phyloP scores from a whole-genome alignment of 2,888 invertebrate genomes.

The Germaria angustata region DNA sequence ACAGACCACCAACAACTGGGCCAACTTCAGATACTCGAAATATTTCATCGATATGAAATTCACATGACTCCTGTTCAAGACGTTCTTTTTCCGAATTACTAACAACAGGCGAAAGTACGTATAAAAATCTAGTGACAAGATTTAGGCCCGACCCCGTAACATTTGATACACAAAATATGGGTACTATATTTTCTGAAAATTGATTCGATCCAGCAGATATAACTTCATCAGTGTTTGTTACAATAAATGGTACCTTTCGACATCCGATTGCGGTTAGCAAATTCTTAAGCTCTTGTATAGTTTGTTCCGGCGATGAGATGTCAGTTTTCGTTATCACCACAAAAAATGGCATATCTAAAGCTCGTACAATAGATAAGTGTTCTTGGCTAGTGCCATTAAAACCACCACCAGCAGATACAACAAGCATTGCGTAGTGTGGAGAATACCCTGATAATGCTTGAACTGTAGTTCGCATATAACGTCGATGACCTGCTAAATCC shows the following conservation, averaged over 20 bases:
- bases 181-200: conserved; percentile 84
- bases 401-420: conserved; percentile 90
- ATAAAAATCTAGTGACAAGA: conserved; percentile 91
- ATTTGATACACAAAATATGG: conserved; percentile 94
- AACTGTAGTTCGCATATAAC: conserved; percentile 96
- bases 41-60: conserved; percentile 97
- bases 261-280: conserved; percentile 85
- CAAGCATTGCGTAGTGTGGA: conserved; percentile 94
- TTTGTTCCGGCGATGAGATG: conserved; percentile 83
- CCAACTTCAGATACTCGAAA: conserved; percentile 91
- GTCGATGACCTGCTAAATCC: conserved; percentile 97
- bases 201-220: conserved; percentile 86
- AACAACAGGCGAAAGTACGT: conserved; percentile 87
- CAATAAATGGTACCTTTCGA: conserved; percentile 84
- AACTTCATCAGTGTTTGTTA: conserved; percentile 86
- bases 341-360: conserved; percentile 93
- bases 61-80: conserved; percentile 87
- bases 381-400: conserved; percentile 92
- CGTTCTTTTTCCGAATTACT: conserved; percentile 85
- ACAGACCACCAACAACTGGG: conserved; percentile 91
- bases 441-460: conserved; percentile 96
- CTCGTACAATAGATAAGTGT: conserved; percentile 91
- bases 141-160: conserved; percentile 93
- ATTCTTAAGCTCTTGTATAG: conserved; percentile 82
- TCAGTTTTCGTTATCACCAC: conserved; percentile 97